These are phyloP conservation scores for Crioceris asparagi DNA, from an alignment of 2,888 invertebrate genomes.

Conservation along the genomic window DNA sequence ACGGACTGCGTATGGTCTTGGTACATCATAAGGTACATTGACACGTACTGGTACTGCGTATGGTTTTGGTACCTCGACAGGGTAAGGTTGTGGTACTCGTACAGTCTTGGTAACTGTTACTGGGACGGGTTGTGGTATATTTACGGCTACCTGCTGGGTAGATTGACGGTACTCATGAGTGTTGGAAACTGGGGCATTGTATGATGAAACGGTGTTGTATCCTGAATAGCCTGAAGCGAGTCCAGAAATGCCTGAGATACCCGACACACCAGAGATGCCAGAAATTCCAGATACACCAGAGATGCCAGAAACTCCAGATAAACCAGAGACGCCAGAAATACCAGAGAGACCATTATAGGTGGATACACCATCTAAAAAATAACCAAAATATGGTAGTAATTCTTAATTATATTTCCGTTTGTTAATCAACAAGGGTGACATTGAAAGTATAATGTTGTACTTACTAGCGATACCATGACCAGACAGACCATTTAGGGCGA, in stretches of 20 bases:
- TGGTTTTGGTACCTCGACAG: slow-evolving; percentile 19
- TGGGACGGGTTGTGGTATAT: slow-evolving; percentile 18
- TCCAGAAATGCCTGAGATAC: background rate
- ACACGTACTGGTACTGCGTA: slow-evolving; percentile 20
- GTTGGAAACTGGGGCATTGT: slow-evolving; percentile 1
- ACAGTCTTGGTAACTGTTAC: slow-evolving; percentile 15
- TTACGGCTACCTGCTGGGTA: slow-evolving; percentile 14
- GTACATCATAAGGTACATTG: slow-evolving; percentile 15
- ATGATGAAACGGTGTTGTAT: background rate
- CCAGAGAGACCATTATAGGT: too few species aligned
- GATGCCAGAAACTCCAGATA: background rate
- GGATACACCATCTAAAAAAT: too few species aligned
- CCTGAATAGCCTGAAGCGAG: too few species aligned
- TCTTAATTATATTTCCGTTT: too few species aligned
- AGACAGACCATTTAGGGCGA: too few species aligned
- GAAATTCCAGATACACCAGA: background rate
- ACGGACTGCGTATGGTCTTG: slow-evolving; percentile 9
- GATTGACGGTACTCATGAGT: slow-evolving; percentile 11
- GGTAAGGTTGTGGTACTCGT: slow-evolving; percentile 21
- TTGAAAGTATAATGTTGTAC: too few species aligned
- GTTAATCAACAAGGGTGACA: too few species aligned
- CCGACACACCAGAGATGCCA: background rate
- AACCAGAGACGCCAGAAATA: background rate
- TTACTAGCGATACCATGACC: too few species aligned
- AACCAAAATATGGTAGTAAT: too few species aligned